Percentiles rank a stretch among this genome's conserved stretches.
Conservation (phyloP, 2,113 vertebrate species). For the Mirza zaza region DNA sequence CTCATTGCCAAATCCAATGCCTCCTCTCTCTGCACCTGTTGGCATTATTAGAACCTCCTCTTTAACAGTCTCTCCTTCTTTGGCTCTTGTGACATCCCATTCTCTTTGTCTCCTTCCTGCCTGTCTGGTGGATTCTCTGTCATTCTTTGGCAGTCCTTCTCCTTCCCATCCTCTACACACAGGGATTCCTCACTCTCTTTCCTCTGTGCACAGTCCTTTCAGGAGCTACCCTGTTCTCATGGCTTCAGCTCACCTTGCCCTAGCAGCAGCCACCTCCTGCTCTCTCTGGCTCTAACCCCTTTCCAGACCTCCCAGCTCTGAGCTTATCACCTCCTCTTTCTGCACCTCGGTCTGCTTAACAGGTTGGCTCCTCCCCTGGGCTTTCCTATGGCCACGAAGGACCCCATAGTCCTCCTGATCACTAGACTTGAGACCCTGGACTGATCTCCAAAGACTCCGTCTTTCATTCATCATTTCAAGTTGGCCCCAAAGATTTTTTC, state of each 20-base stretch:
- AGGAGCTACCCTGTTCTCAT: too few species aligned
- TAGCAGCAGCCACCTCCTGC: background rate
- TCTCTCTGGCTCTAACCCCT: background rate
- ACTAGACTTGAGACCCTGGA: background rate
- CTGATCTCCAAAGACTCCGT: background rate
- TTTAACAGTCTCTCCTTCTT: background rate
- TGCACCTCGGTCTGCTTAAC: background rate
- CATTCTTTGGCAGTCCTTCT: background rate
- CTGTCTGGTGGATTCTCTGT: background rate
- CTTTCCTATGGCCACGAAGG: background rate
- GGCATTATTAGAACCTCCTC: background rate
- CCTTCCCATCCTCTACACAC: background rate
- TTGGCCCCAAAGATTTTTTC: background rate
- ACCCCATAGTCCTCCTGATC: background rate
- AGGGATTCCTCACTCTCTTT: background rate
- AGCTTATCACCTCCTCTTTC: background rate
- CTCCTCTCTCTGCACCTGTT: background rate
- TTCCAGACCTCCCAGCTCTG: background rate
- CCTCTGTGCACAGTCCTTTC: background rate
- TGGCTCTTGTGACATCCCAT: background rate
- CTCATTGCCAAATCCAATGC: background rate
- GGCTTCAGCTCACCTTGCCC: background rate
- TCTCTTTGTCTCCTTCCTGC: background rate
- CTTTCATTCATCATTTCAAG: background rate
- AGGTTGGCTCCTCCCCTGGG: background rate